Evolutionary conservation across 2,888 invertebrate genomes (phyloP).

Genomic region (Drosophila anomalipes): DNA sequence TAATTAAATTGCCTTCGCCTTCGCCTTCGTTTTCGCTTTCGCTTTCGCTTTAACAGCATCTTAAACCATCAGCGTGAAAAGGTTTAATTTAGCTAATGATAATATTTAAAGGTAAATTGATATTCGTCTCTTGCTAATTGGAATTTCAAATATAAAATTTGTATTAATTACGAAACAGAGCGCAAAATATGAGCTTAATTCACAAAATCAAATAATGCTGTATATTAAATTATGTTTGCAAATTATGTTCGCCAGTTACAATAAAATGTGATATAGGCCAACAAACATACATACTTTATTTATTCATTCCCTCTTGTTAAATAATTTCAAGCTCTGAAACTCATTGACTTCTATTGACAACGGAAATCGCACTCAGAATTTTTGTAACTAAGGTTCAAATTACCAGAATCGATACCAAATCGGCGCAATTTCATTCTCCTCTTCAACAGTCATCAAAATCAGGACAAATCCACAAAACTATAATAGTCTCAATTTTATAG

Average conservation of each 20-base stretch:
- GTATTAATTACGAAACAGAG: neutral
- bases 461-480: neutral
- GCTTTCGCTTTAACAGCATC: neutral
- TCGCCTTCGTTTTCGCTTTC: neutral
- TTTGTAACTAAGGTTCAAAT: neutral
- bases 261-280: neutral
- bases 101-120: neutral
- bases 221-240: neutral
- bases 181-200: neutral
- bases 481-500: neutral
- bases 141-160: neutral
- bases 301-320: neutral
- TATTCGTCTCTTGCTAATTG: slow-evolving; percentile 8
- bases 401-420: neutral
- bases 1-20: slow-evolving; percentile 54
- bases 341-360: neutral
- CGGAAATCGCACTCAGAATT: neutral
- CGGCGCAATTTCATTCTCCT: neutral
- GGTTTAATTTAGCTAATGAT: neutral
- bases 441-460: neutral
- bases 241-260: neutral
- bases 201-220: neutral
- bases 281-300: neutral
- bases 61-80: slow-evolving; percentile 9
- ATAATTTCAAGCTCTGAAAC: too few relatives aligned